Conservation (phyloP, 2,113 vertebrate species). For the Pachycephala philippinensis region DNA sequence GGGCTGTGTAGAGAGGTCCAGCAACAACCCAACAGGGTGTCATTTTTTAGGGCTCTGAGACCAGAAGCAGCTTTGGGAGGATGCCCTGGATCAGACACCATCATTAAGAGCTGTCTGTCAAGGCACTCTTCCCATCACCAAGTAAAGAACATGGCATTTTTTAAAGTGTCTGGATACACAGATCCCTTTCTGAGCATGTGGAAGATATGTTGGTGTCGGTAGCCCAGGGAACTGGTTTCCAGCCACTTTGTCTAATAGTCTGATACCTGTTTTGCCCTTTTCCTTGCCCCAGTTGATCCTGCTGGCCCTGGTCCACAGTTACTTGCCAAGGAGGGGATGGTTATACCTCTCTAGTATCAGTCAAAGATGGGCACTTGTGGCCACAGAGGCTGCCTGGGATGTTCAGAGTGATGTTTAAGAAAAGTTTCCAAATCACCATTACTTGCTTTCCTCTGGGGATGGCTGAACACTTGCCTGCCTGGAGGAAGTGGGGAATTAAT, state of each 20-base stretch:
- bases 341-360: background rate
- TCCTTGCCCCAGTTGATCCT: background rate
- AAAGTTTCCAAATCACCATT: background rate
- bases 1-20: background rate
- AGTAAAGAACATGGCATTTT: background rate
- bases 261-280: background rate
- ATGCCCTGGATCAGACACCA: background rate
- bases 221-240: background rate
- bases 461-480: background rate
- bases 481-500: background rate
- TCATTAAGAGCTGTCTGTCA: background rate
- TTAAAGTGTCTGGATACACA: background rate
- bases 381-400: background rate
- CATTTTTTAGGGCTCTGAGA: background rate
- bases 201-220: background rate
- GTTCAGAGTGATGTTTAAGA: background rate
- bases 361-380: background rate
- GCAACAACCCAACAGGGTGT: background rate
- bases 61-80: background rate
- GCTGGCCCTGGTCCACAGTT: background rate
- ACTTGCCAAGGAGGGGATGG: background rate
- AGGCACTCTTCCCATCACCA: background rate
- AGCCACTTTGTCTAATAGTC: background rate
- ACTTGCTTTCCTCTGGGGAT: background rate
- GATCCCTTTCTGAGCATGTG: background rate